These are phyloP conservation scores for Electrona antarctica DNA, from an alignment of 2,113 vertebrate species.

Conservation along the genomic window DNA sequence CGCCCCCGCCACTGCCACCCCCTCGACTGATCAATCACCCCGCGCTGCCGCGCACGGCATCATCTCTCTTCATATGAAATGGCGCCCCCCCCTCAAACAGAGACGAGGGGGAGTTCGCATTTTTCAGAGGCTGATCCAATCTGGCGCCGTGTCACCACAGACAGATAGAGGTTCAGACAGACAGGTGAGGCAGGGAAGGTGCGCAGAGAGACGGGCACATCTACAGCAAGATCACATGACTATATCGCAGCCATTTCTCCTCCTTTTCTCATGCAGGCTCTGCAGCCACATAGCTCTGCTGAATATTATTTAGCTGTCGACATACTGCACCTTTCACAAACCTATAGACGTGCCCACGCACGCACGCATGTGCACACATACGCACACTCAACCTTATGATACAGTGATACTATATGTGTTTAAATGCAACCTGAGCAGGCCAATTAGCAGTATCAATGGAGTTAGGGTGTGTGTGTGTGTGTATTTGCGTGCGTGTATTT, in stretches of 20 bases:
- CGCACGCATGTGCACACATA: no score
- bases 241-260: not conserved
- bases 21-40: constrained; percentile 56
- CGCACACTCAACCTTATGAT: not conserved
- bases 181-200: no score
- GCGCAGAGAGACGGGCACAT: no score
- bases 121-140: constrained; percentile 67
- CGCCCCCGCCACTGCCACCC: no score
- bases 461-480: no score
- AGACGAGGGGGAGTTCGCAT: constrained; percentile 52
- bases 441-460: no score
- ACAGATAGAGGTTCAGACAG: constrained; percentile 15
- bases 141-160: constrained; percentile 33
- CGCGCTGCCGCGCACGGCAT: constrained; percentile 8
- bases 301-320: no score
- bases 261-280: not conserved
- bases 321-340: no score
- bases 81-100: constrained; percentile 28
- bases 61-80: constrained; percentile 42
- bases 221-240: no score
- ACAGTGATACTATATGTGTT: constrained; percentile 24
- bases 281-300: no score
- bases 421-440: not conserved
- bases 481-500: no score
- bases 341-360: no score